These are phyloP conservation scores for Aspiorhynchus laticeps DNA, from an alignment of 2,113 vertebrate genomes.

Conservation along the genomic window DNA sequence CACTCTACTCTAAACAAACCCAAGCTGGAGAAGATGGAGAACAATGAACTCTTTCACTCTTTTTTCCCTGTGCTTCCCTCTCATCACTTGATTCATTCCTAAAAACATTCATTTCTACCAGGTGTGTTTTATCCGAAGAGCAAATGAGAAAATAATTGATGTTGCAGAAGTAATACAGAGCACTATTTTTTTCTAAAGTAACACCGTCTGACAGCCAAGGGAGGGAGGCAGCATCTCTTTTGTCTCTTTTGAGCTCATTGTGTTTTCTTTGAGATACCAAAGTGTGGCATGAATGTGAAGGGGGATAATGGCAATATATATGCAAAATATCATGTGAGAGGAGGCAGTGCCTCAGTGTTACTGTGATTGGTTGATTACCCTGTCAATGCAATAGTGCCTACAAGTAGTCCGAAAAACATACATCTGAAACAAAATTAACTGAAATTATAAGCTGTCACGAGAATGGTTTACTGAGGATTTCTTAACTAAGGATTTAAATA, in stretches of 20 bases:
- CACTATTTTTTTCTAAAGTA: neutral
- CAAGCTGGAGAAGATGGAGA: slow-evolving; percentile 60
- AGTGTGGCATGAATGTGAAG: neutral
- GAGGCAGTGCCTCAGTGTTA: neutral
- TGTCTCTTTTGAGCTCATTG: slow-evolving; percentile 4
- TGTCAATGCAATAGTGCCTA: neutral
- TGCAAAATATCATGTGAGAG: neutral
- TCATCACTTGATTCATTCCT: slow-evolving; percentile 33
- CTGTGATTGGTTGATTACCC: slow-evolving; percentile 5
- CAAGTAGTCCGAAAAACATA: neutral
- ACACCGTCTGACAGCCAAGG: neutral
- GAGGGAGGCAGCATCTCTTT: neutral
- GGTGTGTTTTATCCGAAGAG: neutral
- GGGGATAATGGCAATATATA: neutral
- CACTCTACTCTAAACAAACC: slow-evolving; percentile 70
- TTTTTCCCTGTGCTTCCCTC: slow-evolving; percentile 45
- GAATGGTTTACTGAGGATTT: no score
- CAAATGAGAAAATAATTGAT: slow-evolving; percentile 5
- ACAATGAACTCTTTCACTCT: slow-evolving; percentile 76
- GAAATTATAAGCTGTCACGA: neutral
- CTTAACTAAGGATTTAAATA: no score
- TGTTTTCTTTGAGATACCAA: neutral
- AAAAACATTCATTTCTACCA: neutral
- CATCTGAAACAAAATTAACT: neutral
- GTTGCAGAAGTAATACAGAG: neutral